Evolutionary conservation across 2,888 invertebrate species (phyloP).

Genomic region (Osmoderma eremita): DNA sequence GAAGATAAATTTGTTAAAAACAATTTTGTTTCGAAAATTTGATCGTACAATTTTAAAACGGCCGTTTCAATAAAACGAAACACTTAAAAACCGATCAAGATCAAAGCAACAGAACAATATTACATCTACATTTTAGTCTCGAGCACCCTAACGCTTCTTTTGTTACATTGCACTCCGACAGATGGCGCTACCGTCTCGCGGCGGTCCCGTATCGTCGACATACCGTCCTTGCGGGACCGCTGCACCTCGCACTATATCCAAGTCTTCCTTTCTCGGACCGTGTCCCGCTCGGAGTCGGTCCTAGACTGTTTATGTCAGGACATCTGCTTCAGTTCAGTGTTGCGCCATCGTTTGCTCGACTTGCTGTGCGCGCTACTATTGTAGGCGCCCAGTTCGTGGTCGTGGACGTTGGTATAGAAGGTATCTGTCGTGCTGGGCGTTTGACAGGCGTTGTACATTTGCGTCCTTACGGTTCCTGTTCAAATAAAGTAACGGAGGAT

Average conservation of each 20-base stretch:
- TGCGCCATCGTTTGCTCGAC: slow-evolving; percentile 48
- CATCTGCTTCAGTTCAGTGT: slow-evolving; percentile 54
- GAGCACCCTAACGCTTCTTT: slow-evolving; percentile 40
- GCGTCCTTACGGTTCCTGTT: slow-evolving; percentile 51
- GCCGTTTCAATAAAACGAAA: no score
- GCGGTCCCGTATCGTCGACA: slow-evolving; percentile 53
- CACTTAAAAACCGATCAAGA: no score
- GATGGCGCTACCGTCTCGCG: slow-evolving; percentile 39
- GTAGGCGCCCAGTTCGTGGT: slow-evolving; percentile 49
- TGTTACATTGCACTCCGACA: slow-evolving; percentile 37
- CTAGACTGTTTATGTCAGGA: slow-evolving; percentile 54
- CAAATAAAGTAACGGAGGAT: neutral
- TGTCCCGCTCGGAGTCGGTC: slow-evolving; percentile 48
- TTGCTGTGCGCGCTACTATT: slow-evolving; percentile 46
- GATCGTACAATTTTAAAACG: no score
- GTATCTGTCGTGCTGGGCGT: slow-evolving; percentile 56
- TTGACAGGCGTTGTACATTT: slow-evolving; percentile 48
- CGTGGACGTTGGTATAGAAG: slow-evolving; percentile 55
- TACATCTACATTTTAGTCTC: slow-evolving; percentile 47
- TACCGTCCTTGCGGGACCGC: slow-evolving; percentile 52
- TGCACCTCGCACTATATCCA: slow-evolving; percentile 60
- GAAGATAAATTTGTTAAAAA: no score
- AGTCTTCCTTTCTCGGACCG: slow-evolving; percentile 53
- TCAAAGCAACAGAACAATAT: no score
- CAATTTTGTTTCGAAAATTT: no score